A percentile compares a stretch with the other conserved stretches of the same genome.
phyloP scores from a whole-genome alignment of 1,140 invertebrate species.

The Pachypeltis micranthus region DNA sequence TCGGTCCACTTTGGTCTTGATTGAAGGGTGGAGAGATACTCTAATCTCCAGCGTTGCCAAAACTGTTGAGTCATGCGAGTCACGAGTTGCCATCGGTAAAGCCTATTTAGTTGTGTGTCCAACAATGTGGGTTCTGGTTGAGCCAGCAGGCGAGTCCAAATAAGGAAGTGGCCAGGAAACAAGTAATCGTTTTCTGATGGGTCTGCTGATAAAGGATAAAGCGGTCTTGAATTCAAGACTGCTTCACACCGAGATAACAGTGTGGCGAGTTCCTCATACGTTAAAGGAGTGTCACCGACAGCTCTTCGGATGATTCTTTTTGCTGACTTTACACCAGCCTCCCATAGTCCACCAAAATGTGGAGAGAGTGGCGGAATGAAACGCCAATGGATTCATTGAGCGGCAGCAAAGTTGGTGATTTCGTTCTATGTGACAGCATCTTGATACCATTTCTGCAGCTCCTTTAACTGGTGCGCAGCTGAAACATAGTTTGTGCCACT shows the following conservation, averaged over 20 bases:
- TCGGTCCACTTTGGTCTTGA: conserved; percentile 27
- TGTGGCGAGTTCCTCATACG: conserved; percentile 22
- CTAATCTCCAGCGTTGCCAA: conserved; percentile 32
- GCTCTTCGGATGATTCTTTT: conserved; percentile 27
- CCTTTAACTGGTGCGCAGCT: conserved; percentile 18
- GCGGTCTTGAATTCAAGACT: conserved; percentile 27
- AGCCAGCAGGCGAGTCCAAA: conserved; percentile 26
- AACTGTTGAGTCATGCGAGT: conserved; percentile 26
- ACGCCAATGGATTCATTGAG: conserved; percentile 22
- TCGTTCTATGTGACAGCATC: neutral
- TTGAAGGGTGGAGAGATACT: conserved; percentile 31
- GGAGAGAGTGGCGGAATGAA: conserved; percentile 32
- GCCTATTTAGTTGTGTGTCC: conserved; percentile 20
- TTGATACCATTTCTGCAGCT: neutral
- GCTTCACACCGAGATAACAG: conserved; percentile 23
- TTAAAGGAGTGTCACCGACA: conserved; percentile 16
- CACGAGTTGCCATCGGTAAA: conserved; percentile 25
- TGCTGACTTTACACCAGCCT: conserved; percentile 29
- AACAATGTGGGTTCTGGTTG: conserved; percentile 20
- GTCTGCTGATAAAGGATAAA: conserved; percentile 21
- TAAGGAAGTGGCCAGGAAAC: conserved; percentile 28
- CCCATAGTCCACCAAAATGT: conserved; percentile 32
- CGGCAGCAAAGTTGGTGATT: neutral
- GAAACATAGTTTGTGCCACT: conserved; percentile 35
- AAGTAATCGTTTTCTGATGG: conserved; percentile 21